Base-by-base conservation (phyloP, 2,113 vertebrate species). In the Alaudala cheleensis region DNA sequence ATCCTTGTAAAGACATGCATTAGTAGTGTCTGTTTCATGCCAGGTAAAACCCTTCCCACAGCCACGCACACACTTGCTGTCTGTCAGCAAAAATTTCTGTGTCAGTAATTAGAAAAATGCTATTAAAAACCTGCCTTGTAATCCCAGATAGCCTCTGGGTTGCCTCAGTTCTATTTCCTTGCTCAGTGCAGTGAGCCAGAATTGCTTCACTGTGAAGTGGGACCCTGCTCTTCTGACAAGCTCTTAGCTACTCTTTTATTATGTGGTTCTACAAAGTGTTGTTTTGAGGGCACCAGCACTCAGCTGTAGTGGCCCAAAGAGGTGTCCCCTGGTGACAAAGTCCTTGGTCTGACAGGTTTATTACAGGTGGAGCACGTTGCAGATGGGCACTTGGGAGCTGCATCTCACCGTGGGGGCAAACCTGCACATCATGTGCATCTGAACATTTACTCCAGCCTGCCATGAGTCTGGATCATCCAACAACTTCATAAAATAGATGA, bases 41-140 rank as follows among this genome's bases (percentile, higher is more conserved):
- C 93, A 96, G 92, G 73, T 77, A 80, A 92, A 96, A 64, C 71
- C 91, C 83, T 97, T 94, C 81, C 95, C 93, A 72, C 54, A 93
- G 87, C 95, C 91, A 57, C 6, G 88, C 93, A 94, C 85, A 92
- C 93, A 78, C 83, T 94, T 85, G 72, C 53, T 88, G 89, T 94
- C 97, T 96, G 95, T 96, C 96, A 97, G 96, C 95, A 96, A 81
- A 97, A 93, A 37, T 69, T 61, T 91, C 44, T 90, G 82, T 95
- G 90, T 89, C 83, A 73, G 82, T 97, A 96, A 97, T 96, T 97
- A 96, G 88, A 94, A 92, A 94, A 91, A 77, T 80, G 79, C 95
- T 96, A 88, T 97, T 97, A 97, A 97, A 93, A 90, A 79, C 77
- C 88, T 86, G 67, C 80, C 86, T 87, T 81, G 61, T 96, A 92